phyloP scores from a whole-genome alignment of 2,888 invertebrate species.

The Antheraea assamensis region DNA sequence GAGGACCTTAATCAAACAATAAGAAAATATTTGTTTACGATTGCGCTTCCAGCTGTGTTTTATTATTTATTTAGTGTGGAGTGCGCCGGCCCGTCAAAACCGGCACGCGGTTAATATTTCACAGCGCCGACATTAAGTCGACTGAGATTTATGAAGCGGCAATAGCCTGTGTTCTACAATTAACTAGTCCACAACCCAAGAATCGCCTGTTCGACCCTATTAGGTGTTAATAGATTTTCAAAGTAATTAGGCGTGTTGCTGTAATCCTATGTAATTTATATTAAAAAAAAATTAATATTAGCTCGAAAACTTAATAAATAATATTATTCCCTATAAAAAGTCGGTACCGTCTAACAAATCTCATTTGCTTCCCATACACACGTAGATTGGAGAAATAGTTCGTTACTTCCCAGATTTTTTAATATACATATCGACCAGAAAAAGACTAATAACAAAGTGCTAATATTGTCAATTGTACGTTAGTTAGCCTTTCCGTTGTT shows the following conservation, averaged over 20 bases:
- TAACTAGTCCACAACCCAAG: constrained; percentile 55
- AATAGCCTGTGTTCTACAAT: constrained; percentile 75
- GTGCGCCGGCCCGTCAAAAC: constrained; percentile 66
- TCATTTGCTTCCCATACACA: too few relatives aligned
- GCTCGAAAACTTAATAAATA: too few relatives aligned
- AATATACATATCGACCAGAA: too few relatives aligned
- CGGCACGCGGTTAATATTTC: constrained; percentile 78
- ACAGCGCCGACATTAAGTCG: constrained; percentile 75
- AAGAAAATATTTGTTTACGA: constrained; percentile 32
- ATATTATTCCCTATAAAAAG: too few relatives aligned
- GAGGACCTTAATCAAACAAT: constrained; percentile 17
- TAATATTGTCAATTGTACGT: too few relatives aligned
- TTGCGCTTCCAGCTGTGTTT: constrained; percentile 51
- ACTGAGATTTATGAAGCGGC: constrained; percentile 72
- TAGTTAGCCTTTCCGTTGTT: too few relatives aligned
- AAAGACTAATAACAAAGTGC: too few relatives aligned
- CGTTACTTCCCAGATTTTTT: too few relatives aligned
- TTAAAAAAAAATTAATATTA: too few relatives aligned
- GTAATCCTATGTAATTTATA: too few relatives aligned
- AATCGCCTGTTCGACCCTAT: constrained; percentile 26
- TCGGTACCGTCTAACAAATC: too few relatives aligned
- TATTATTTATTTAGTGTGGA: constrained; percentile 67
- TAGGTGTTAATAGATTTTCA: neutral
- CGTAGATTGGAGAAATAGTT: too few relatives aligned
- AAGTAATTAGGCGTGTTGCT: neutral